Evolutionary conservation across 2,797 vertebrate genomes (phyloP).

Genomic region (Pempheris klunzingeri): DNA sequence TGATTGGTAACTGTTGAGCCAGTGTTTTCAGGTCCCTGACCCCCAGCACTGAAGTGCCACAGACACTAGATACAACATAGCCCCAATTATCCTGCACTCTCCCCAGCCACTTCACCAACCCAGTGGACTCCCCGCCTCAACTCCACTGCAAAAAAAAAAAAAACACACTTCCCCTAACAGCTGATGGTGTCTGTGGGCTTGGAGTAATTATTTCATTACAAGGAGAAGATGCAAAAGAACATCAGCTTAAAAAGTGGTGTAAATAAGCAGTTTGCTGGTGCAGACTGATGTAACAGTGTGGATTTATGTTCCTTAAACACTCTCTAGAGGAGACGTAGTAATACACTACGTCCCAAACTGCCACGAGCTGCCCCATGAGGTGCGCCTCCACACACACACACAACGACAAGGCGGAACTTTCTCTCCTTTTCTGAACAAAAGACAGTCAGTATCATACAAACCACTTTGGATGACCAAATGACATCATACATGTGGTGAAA

Average conservation of each 20-base stretch:
- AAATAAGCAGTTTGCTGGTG: not conserved
- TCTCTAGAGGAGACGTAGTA: too few relatives aligned
- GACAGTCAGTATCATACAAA: too few relatives aligned
- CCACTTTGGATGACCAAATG: too few relatives aligned
- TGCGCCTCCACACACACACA: too few relatives aligned
- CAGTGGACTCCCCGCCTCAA: constrained; percentile 30
- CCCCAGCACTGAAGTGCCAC: constrained; percentile 91
- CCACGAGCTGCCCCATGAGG: too few relatives aligned
- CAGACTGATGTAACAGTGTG: not conserved
- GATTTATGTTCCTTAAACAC: too few relatives aligned
- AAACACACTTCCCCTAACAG: not conserved
- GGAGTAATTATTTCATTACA: constrained; percentile 2
- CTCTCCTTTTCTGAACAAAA: too few relatives aligned
- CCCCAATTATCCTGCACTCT: constrained; percentile 91
- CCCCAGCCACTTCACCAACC: constrained; percentile 53
- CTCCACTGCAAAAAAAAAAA: constrained; percentile 24
- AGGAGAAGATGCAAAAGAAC: not conserved
- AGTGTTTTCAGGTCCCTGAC: constrained; percentile 92
- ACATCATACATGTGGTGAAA: too few relatives aligned
- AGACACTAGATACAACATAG: constrained; percentile 93
- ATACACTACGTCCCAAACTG: too few relatives aligned
- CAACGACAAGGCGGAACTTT: too few relatives aligned
- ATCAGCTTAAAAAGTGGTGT: not conserved
- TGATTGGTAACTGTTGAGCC: constrained; percentile 94
- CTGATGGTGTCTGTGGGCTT: not conserved